These are phyloP conservation scores for Cyclargus thomasi DNA, from an alignment of 1,140 invertebrate genomes.

Conservation along the genomic window DNA sequence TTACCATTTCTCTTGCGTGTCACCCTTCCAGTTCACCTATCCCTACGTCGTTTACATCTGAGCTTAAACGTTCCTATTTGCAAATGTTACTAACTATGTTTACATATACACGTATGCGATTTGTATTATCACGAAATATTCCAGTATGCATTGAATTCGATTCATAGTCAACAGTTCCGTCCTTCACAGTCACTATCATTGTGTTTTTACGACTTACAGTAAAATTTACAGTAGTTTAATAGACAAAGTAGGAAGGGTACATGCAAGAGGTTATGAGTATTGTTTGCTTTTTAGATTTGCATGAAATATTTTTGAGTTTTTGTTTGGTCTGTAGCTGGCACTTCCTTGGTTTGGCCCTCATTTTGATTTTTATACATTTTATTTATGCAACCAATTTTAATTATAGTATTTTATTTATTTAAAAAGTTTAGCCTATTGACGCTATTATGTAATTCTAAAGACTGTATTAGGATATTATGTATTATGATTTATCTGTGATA, in stretches of 20 bases:
- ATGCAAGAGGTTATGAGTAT: conserved; percentile 53
- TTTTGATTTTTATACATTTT: conserved; percentile 47
- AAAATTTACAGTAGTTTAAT: conserved; percentile 14
- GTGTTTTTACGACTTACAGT: conserved; percentile 21
- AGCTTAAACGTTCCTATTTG: conserved; percentile 31
- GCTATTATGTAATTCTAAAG: conserved; percentile 37
- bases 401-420: conserved; percentile 26
- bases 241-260: conserved; percentile 27
- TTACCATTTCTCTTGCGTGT: conserved; percentile 75
- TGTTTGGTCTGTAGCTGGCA: conserved; percentile 71
- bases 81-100: conserved; percentile 17
- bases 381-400: conserved; percentile 9
- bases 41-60: conserved; percentile 67
- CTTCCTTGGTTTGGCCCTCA: conserved; percentile 71
- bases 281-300: conserved; percentile 59
- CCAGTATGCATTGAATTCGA: conserved; percentile 9
- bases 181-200: conserved; percentile 23
- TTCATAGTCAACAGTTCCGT: conserved; percentile 24
- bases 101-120: conserved; percentile 13
- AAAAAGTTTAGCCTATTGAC: conserved; percentile 18
- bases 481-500: conserved; percentile 66
- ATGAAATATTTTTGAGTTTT: conserved; percentile 55
- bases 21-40: conserved; percentile 71
- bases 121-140: not conserved
- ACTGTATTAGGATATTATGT: conserved; percentile 45